phyloP scores from a whole-genome alignment of 2,113 vertebrate genomes.

The Pelvicachromis taeniatus region DNA sequence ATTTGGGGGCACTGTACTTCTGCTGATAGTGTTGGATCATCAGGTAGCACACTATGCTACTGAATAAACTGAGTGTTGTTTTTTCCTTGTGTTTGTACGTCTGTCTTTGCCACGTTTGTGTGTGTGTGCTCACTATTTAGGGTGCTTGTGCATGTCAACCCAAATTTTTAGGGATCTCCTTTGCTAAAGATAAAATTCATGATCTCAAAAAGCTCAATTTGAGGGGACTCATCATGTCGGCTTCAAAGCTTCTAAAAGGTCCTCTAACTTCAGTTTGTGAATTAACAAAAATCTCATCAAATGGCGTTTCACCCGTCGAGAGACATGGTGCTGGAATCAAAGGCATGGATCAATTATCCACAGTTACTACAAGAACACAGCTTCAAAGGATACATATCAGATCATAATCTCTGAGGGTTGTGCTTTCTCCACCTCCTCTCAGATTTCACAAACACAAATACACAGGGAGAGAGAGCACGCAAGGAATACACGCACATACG shows the following conservation, averaged over 20 bases:
- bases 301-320: slow-evolving; percentile 14
- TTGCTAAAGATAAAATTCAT: background rate
- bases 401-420: slow-evolving; percentile 50
- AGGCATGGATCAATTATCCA: slow-evolving; percentile 66
- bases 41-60: rapidly evolving
- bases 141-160: background rate
- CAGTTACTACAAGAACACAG: slow-evolving; percentile 58
- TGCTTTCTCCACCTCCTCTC: slow-evolving; percentile 49
- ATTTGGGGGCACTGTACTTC: too few relatives aligned
- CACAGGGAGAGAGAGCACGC: background rate
- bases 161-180: background rate
- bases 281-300: slow-evolving; percentile 18
- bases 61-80: background rate
- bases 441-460: slow-evolving; percentile 39
- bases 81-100: background rate
- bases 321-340: slow-evolving; percentile 45
- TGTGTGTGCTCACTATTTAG: background rate
- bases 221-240: slow-evolving; percentile 1
- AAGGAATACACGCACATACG: background rate
- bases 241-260: slow-evolving; percentile 26
- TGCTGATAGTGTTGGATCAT: background rate
- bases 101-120: background rate
- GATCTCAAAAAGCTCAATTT: background rate
- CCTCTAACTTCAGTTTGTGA: background rate
- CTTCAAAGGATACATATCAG: slow-evolving; percentile 59